Conservation (phyloP, 2,113 vertebrate species). For the Sphyrna mokarran region DNA sequence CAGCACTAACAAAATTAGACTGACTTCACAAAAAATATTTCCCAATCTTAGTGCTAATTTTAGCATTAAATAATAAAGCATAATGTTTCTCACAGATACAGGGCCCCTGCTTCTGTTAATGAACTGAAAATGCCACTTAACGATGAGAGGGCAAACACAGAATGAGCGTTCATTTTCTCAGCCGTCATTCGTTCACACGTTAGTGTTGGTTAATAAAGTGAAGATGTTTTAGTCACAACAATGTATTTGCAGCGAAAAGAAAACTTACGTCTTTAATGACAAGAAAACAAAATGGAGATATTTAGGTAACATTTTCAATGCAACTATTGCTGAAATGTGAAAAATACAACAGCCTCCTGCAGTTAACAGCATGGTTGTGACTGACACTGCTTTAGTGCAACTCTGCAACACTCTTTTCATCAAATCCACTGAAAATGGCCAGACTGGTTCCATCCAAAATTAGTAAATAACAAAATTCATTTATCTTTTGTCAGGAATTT, state of each 20-base stretch:
- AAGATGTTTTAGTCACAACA: neutral
- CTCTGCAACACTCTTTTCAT: neutral
- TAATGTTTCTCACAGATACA: neutral
- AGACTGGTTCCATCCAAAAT: neutral
- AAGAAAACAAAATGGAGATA: neutral
- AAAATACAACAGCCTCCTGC: neutral
- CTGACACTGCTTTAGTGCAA: neutral
- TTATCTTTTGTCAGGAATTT: neutral
- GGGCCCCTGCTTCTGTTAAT: neutral
- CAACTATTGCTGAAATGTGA: neutral
- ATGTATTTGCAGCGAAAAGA: neutral
- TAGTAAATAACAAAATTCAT: neutral
- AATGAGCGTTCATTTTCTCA: neutral
- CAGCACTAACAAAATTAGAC: neutral
- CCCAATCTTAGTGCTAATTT: neutral
- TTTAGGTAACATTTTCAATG: no score
- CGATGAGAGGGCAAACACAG: neutral
- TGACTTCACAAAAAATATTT: neutral
- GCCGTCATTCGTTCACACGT: neutral
- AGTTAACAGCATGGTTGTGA: neutral
- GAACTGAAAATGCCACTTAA: neutral
- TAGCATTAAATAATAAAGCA: neutral
- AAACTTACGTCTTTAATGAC: neutral
- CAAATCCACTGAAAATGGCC: neutral
- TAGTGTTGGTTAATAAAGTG: neutral